Evolutionary conservation across 2,113 vertebrate species (phyloP), one percentile per base, ranked within the genome.

Genomic region (Trichechus manatus): DNA sequence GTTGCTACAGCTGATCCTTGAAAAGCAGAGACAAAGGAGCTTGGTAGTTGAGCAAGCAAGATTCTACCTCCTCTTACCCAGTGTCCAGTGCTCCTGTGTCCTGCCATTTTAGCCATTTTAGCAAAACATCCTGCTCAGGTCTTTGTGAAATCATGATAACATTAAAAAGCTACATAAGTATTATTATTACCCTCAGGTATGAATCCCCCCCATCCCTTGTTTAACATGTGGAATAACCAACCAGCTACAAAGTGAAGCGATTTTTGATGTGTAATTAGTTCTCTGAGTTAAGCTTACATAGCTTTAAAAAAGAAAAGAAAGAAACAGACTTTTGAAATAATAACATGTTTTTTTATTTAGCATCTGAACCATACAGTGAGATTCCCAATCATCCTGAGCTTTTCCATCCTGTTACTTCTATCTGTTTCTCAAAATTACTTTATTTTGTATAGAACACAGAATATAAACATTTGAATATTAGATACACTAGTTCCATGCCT

Each of bases 301-400:
- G 20, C 47, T 89, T 83, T 70, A 83, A 61, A 85, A 15, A 80
- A 15, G 7, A 44, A 84, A 19, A 50, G 68, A 80, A 61, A 42
- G 15, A 89, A 87, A 81, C 29, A 81, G 17, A 68, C 47, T 92
- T 97, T 93, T 84, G 66, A 82, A 95, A 93, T 89, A 42, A 80
- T 75, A 86, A 44, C 14, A 13, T 78, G 47, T 42, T 36, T 91
- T 92, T 63, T 47, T n/a, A 31, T 59, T 83, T 87, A 59, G 15
- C 22, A 39, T 87, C 78, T 90, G 39, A 50, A 64, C 56, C 66
- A 74, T 42, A 20, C 2, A 27, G 44, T 88, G 42, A 61, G 13
- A 6, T 68, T 93, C 86, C 61, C 64, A 68, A 39, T 86, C 31
- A 91, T 78, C 4, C 72, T 89, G 50, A 59, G 47, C 31, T 70